Evolutionary conservation across 2,888 invertebrate species (phyloP).

Genomic region (Rhodophaea formosa): DNA sequence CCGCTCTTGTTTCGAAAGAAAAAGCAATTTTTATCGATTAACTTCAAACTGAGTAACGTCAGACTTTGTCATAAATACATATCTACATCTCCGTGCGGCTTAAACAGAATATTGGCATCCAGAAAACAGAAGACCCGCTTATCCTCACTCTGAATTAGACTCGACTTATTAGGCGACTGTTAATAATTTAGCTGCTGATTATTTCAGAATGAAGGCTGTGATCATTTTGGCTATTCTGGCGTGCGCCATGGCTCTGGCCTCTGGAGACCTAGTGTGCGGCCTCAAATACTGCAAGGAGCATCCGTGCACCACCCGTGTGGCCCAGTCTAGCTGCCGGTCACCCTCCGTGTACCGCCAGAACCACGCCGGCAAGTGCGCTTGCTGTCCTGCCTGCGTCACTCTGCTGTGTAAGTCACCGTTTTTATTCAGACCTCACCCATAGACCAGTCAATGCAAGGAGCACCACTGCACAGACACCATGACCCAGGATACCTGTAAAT

Average conservation of each 20-base stretch:
- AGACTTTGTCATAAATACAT: too few species aligned
- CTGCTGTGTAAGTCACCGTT: slow-evolving; percentile 52
- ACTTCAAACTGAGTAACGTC: too few species aligned
- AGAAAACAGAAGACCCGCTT: too few species aligned
- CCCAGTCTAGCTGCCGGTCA: slow-evolving; percentile 47
- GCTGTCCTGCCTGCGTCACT: slow-evolving; percentile 73
- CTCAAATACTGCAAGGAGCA: slow-evolving; percentile 63
- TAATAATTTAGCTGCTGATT: too few species aligned
- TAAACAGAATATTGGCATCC: too few species aligned
- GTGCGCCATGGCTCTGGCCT: slow-evolving; percentile 51
- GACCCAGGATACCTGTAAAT: slow-evolving; percentile 49
- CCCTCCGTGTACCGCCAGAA: slow-evolving; percentile 55
- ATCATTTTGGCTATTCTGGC: slow-evolving; percentile 51
- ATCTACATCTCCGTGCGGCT: too few species aligned
- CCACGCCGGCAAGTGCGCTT: slow-evolving; percentile 70
- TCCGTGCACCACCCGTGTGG: slow-evolving; percentile 50
- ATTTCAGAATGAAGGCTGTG: slow-evolving; percentile 59
- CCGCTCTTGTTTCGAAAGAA: too few species aligned
- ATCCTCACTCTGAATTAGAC: too few species aligned
- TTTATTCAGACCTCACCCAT: background rate
- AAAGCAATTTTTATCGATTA: too few species aligned
- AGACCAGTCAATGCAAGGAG: slow-evolving; percentile 47
- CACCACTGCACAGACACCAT: slow-evolving; percentile 53
- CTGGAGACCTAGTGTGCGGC: slow-evolving; percentile 68
- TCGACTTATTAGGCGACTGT: too few species aligned